Base-by-base conservation (phyloP, 2,797 vertebrate species). In the Argyrosomus regius region DNA sequence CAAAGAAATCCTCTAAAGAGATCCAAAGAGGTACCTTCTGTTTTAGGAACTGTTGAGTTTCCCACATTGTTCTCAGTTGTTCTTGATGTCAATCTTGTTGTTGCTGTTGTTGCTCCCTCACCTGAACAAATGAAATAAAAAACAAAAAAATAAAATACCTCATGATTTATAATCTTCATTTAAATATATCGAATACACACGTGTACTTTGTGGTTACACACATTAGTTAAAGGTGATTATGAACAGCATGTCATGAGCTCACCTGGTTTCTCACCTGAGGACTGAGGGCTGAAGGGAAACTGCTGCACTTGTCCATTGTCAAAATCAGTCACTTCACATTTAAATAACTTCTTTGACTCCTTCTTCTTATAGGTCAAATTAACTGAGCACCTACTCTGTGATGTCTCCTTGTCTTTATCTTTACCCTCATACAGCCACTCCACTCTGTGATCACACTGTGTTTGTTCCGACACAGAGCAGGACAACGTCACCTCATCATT, bases 391-490 rank as follows among this genome's bases (percentile, higher is more conserved):
- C 0, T 0, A 28, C 0, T 1, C 1, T 0, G 5, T 61, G 43
- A n/a, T n/a, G 16, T 53, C 31, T 13, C 0, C 10, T 28, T 6
- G 31, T 17, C 14, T 3, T 6, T 14, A 17, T 20, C 5, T 12
- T 3, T 1, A n/a, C 16, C 45, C 0, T 61, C 7, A 72, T 39
- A 22, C 35, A 63, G 4, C 74, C 72, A 81, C 41, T 20, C 14
- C 54, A 71, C 12, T 28, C 11, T 60, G 67, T 73, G 6, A 28
- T 1, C 0, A 24, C 66, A 72, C 0, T 0, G 0, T 0, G 0
- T 0, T 0, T 1, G 0, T 4, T 22, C 22, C 1, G 0, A 13
- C 63, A 63, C 58, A 28, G n/a, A 46, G 76, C 79, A 82, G 53
- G 0, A 6, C 0, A 76, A n/a, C 0, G 0, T 50, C 26, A 78